Percentiles rank a stretch among this genome's conserved stretches.
Conservation (phyloP, 2,797 vertebrate species). For the Etheostoma perlongum region DNA sequence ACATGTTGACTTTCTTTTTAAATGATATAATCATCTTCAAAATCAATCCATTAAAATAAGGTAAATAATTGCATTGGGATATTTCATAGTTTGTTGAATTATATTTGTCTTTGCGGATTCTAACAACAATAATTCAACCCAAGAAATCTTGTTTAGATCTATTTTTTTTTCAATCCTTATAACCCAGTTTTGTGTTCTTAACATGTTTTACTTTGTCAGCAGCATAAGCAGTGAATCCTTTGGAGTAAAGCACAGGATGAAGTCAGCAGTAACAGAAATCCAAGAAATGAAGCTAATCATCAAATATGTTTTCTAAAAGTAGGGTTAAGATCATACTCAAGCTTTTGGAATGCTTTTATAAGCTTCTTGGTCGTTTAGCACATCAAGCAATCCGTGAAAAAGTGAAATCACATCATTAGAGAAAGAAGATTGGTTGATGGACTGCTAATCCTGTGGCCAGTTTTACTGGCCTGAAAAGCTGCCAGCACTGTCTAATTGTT, state of each 20-base stretch:
- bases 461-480: slow-evolving; percentile 27
- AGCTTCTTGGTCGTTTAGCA: slow-evolving; percentile 15
- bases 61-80: not conserved
- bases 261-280: not conserved
- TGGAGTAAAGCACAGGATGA: not conserved
- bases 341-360: slow-evolving; percentile 26
- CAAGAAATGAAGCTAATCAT: slow-evolving; percentile 18
- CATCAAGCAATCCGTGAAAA: slow-evolving; percentile 15
- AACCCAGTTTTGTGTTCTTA: not conserved
- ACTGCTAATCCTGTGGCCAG: slow-evolving; percentile 27
- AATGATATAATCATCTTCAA: not conserved
- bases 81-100: not conserved
- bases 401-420: slow-evolving; percentile 12
- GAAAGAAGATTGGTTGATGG: slow-evolving; percentile 14
- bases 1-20: not conserved
- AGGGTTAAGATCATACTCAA: slow-evolving; percentile 23
- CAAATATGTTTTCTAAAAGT: slow-evolving; percentile 18
- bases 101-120: not conserved
- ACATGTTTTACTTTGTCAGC: not conserved
- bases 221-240: not conserved
- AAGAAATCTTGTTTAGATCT: not conserved
- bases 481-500: not conserved
- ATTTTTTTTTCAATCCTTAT: not conserved
- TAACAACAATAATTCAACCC: not conserved
- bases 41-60: not conserved